phyloP scores from a whole-genome alignment of 2,113 vertebrate species.

The Eclectus roratus region DNA sequence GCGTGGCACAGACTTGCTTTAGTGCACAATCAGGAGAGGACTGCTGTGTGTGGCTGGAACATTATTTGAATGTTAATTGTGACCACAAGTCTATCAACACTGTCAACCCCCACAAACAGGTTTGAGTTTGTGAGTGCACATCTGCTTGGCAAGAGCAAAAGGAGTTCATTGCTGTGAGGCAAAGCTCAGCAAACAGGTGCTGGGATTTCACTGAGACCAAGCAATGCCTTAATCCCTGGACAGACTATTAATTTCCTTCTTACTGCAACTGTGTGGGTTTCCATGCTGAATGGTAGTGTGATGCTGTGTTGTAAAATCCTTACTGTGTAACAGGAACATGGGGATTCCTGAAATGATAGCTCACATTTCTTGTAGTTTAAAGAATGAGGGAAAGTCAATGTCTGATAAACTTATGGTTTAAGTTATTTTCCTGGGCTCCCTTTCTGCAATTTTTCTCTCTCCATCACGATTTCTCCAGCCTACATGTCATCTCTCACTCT shows the following conservation, averaged over 20 bases:
- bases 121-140: neutral
- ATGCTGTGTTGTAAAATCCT: neutral
- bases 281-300: neutral
- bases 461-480: neutral
- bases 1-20: neutral
- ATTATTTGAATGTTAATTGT: neutral
- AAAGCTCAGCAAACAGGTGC: neutral
- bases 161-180: neutral
- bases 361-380: neutral
- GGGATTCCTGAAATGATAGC: neutral
- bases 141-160: neutral
- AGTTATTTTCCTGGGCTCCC: neutral
- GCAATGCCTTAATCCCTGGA: neutral
- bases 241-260: conserved; percentile 11
- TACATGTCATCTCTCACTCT: neutral
- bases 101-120: neutral
- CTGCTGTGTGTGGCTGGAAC: neutral
- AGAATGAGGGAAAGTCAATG: neutral
- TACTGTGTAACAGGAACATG: neutral
- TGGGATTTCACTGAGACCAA: neutral
- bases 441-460: neutral
- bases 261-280: neutral
- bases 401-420: neutral
- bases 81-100: neutral
- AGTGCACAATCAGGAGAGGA: neutral